Evolutionary conservation across 2,113 vertebrate genomes (phyloP).

Genomic region (Catagonus wagneri): DNA sequence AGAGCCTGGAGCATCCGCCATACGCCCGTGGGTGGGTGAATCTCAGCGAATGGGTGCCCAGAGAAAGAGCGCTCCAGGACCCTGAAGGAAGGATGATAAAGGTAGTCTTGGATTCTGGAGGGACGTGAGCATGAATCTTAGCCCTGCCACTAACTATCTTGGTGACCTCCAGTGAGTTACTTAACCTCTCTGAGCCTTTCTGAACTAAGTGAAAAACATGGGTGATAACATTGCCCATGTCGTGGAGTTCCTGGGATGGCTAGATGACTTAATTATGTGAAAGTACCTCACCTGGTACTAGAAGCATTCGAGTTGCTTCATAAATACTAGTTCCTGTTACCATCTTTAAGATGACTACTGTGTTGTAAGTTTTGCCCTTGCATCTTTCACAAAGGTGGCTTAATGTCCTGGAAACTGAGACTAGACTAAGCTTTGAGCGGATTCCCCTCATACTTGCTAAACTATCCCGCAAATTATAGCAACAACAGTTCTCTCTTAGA

Average conservation of each 20-base stretch:
- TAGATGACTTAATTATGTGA: not conserved
- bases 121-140: not conserved
- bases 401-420: constrained; percentile 22
- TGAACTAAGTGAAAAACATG: not conserved
- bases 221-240: not conserved
- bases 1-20: not conserved
- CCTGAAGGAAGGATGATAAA: not conserved
- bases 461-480: not conserved
- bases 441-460: not conserved
- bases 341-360: not conserved
- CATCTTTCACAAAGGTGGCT: not conserved
- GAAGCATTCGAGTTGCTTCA: not conserved
- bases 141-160: not conserved
- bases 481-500: not conserved
- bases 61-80: not conserved
- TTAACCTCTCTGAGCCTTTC: not conserved
- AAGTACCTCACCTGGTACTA: not conserved
- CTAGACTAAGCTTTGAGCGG: not conserved
- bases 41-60: not conserved
- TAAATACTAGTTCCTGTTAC: not conserved
- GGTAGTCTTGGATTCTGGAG: not conserved
- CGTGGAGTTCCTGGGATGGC: not conserved
- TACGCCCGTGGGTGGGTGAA: rapidly evolving
- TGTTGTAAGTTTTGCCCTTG: not conserved
- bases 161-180: not conserved